Percentiles rank a stretch among this genome's conserved stretches.
Conservation (phyloP, 2,797 vertebrate genomes). For the Lutjanus argentimaculatus region DNA sequence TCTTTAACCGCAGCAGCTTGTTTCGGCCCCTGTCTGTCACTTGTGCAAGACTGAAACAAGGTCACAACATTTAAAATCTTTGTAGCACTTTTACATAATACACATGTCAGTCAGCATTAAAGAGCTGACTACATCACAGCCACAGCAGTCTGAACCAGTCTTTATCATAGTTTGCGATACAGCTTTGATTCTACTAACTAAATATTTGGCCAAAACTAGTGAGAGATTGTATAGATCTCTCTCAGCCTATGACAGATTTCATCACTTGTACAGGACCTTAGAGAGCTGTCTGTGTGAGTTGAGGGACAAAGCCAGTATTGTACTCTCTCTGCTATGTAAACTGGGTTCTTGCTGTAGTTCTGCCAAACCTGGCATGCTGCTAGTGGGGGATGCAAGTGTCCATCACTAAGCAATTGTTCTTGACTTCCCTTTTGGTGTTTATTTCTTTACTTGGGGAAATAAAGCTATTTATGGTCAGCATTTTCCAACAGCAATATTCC, state of each 20-base stretch:
- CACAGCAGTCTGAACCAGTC: neutral
- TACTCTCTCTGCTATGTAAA: constrained; percentile 61
- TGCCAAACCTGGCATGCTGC: constrained; percentile 70
- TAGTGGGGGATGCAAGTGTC: constrained; percentile 65
- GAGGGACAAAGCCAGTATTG: constrained; percentile 75
- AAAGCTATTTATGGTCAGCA: constrained; percentile 19
- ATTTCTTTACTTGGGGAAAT: constrained; percentile 40
- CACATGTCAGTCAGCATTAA: neutral
- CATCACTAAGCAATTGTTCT: constrained; percentile 71
- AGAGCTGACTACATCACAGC: neutral
- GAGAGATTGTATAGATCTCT: constrained; percentile 23
- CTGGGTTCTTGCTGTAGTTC: constrained; percentile 61
- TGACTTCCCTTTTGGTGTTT: constrained; percentile 53
- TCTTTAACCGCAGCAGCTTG: constrained; percentile 73
- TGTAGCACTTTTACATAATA: neutral
- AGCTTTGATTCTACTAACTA: neutral
- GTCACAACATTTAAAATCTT: constrained; percentile 48
- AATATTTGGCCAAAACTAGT: neutral
- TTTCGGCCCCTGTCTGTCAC: constrained; percentile 50
- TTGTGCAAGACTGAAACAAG: constrained; percentile 59
- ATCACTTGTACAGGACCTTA: constrained; percentile 52
- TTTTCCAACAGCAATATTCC: constrained; percentile 20
- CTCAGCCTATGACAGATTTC: constrained; percentile 28
- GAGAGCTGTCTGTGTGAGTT: constrained; percentile 60
- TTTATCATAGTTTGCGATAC: neutral